Base-by-base conservation (phyloP, 2,113 vertebrate species). In the Zapus hudsonius region DNA sequence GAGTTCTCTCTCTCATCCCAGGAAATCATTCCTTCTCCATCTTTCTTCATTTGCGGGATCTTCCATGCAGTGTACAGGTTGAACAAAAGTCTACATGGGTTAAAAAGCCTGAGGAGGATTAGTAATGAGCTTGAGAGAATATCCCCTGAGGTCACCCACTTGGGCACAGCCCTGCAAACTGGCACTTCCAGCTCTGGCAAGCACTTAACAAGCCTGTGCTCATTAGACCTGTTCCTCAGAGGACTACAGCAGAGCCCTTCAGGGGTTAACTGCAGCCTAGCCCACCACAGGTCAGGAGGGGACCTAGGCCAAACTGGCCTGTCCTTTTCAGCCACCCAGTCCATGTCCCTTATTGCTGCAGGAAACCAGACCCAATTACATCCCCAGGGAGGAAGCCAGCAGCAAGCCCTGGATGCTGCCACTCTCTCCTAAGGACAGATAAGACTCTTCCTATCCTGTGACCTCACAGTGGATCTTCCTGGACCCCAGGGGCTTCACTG, bases 131-230 rank as follows among this genome's bases (percentile, higher is more conserved):
- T 52, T 9, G 55, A 11, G 38, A 67, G 31, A 36, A 44, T 61
- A 76, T 1, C 25, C 93, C 70, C 6, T 31, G 15, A 92, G n/a
- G 84, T 87, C 76, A 72, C 85, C 74, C 57, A 74, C 75, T 87
- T 29, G 16, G 12, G 84, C 75, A 44, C 63, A 63, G 89, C 33
- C 59, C 13, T 29, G 33, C 33, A 27, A 27, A 5, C 38, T 19
- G 7, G 16, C 9, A 19, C 86, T 70, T 38, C 83, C 10, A n/a
- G 75, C 57, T 90, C 75, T 15, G 36, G 42, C 47, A 33, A 38
- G 70, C 47, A 76, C 69, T 89, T 75, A 64, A 67, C 64, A 79
- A 87, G 33, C 42, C 9, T 0, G 5, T 1, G 15, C 17, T 90
- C 44, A 83, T 69, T 44, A 59, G 38, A 42, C 69, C 29, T 2